phyloP scores from a whole-genome alignment of 2,888 invertebrate species.

The Pandemis cinnamomeana region DNA sequence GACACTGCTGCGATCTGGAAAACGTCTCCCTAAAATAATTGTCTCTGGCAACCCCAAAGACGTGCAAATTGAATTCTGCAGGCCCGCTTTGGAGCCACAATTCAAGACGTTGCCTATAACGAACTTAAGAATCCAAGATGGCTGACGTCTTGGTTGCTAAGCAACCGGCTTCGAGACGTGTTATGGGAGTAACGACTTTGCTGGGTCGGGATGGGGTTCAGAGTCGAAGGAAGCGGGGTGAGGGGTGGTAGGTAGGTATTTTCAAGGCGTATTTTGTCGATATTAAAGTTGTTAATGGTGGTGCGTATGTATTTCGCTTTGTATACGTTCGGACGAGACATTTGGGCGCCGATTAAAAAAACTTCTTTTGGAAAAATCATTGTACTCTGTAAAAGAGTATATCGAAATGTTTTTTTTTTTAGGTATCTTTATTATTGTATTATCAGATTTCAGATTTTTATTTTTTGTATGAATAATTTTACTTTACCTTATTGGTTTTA shows the following conservation, averaged over 20 bases:
- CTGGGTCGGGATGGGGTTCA: slow-evolving; percentile 1
- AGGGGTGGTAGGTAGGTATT: slow-evolving; percentile 9
- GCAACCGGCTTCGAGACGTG: slow-evolving; percentile 61
- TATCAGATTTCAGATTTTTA: too few species aligned
- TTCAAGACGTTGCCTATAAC: slow-evolving; percentile 72
- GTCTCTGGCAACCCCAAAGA: slow-evolving; percentile 69
- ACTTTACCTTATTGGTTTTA: too few species aligned
- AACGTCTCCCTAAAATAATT: slow-evolving; percentile 48
- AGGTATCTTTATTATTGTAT: too few species aligned
- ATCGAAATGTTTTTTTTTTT: too few species aligned
- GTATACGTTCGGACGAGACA: too few species aligned
- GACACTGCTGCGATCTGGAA: not conserved
- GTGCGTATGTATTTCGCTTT: slow-evolving; percentile 1
- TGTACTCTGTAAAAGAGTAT: too few species aligned
- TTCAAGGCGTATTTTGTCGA: slow-evolving; percentile 26
- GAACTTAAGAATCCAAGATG: slow-evolving; percentile 72
- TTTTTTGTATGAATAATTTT: too few species aligned
- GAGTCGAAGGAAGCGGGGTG: slow-evolving; percentile 7
- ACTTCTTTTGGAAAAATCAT: too few species aligned
- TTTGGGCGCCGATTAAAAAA: too few species aligned
- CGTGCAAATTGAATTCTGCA: slow-evolving; percentile 67
- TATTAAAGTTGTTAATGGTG: slow-evolving; percentile 24
- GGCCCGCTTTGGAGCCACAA: slow-evolving; percentile 73
- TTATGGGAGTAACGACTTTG: slow-evolving; percentile 21
- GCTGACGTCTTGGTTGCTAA: slow-evolving; percentile 70